Conservation (phyloP, 92 coral and sea anemone genomes). For the Palythoa heliodiscus region DNA sequence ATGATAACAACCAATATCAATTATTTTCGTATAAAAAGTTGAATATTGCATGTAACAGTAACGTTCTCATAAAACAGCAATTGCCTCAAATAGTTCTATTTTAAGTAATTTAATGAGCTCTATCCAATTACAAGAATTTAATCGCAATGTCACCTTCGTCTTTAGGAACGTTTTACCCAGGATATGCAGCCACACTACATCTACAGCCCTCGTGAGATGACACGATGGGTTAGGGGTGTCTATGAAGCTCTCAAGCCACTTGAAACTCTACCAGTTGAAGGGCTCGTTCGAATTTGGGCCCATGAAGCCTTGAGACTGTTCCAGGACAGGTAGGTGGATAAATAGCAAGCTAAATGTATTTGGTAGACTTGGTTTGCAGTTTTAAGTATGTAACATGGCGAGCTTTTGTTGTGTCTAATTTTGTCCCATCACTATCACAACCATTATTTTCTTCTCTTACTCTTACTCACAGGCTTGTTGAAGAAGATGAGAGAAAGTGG, state of each 20-base stretch:
- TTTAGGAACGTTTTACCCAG: slow-evolving; percentile 96
- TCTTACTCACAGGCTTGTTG: slow-evolving; percentile 73
- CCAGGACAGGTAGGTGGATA: slow-evolving; percentile 83
- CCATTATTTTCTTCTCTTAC: neutral
- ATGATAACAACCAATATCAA: too few relatives aligned
- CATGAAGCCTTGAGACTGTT: slow-evolving; percentile 96
- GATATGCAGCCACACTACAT: slow-evolving; percentile 99
- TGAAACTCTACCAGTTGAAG: slow-evolving; percentile 88
- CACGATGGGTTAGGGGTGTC: slow-evolving; percentile 98
- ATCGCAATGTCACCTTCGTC: neutral
- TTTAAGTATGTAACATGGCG: too few relatives aligned
- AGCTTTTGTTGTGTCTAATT: too few relatives aligned
- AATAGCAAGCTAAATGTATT: neutral
- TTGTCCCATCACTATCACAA: neutral
- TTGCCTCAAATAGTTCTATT: too few relatives aligned
- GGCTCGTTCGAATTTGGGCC: slow-evolving; percentile 94
- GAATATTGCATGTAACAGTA: too few relatives aligned
- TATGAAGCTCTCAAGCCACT: slow-evolving; percentile 96
- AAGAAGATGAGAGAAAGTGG: slow-evolving; percentile 98
- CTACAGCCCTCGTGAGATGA: slow-evolving; percentile 99
- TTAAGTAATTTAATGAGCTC: too few relatives aligned
- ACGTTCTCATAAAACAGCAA: too few relatives aligned
- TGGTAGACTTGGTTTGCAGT: neutral
- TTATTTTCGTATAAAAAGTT: too few relatives aligned
- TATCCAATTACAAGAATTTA: too few relatives aligned